Evolutionary conservation across 1,140 invertebrate species (phyloP).

Genomic region (Trachelipus rathkii): DNA sequence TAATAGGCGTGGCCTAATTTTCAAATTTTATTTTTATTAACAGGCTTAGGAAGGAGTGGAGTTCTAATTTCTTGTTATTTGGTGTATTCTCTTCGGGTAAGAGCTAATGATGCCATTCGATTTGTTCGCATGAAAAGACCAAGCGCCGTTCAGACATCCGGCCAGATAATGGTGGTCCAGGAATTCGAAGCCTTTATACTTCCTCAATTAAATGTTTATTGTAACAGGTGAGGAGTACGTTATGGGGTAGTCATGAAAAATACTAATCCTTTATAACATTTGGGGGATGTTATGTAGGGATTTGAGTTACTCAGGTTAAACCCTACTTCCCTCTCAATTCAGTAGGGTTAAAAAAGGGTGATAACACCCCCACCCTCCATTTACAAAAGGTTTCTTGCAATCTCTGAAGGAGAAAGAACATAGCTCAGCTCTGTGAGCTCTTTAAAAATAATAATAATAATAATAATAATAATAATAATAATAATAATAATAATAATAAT

Average conservation of each 20-base stretch:
- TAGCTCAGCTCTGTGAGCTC: too few relatives aligned
- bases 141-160: slow-evolving; percentile 72
- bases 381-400: too few relatives aligned
- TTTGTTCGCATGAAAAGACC: slow-evolving; percentile 74
- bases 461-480: slow-evolving; percentile 1
- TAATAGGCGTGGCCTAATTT: too few relatives aligned
- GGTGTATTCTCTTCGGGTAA: slow-evolving; percentile 69
- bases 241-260: too few relatives aligned
- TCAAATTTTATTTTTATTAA: too few relatives aligned
- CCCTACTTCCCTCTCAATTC: too few relatives aligned
- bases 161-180: slow-evolving; percentile 73
- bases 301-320: too few relatives aligned
- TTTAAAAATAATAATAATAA: neutral
- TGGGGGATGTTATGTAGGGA: too few relatives aligned
- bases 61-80: slow-evolving; percentile 82
- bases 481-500: neutral
- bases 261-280: too few relatives aligned
- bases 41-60: slow-evolving; percentile 75
- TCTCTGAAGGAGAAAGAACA: too few relatives aligned
- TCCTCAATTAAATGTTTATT: slow-evolving; percentile 72
- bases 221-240: slow-evolving; percentile 56
- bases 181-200: slow-evolving; percentile 76
- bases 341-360: too few relatives aligned
- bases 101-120: slow-evolving; percentile 73
- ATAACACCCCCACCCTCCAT: too few relatives aligned